Evolutionary conservation across 2,113 vertebrate genomes (phyloP).

Genomic region (Plectropomus leopardus): DNA sequence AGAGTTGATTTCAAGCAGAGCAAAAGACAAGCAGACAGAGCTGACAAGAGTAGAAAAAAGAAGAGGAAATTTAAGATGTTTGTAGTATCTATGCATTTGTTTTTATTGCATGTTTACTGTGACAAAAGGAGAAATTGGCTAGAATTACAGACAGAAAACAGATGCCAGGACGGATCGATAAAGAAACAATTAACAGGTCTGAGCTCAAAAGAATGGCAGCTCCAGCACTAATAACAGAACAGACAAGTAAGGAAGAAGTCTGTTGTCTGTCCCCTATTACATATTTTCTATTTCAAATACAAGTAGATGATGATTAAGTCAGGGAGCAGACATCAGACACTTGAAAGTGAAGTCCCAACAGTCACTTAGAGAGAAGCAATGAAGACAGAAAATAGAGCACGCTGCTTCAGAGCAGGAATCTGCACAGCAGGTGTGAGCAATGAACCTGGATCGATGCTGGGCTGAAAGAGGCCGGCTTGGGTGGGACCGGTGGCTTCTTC

Average conservation of each 20-base stretch:
- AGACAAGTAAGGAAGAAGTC: constrained; percentile 55
- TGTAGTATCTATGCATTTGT: constrained; percentile 9
- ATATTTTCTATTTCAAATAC: constrained; percentile 59
- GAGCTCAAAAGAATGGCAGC: constrained; percentile 58
- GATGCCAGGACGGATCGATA: constrained; percentile 56
- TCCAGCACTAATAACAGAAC: constrained; percentile 57
- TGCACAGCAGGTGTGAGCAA: constrained; percentile 42
- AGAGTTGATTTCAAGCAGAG: not conserved
- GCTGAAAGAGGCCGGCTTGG: constrained; percentile 84
- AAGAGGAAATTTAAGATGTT: constrained; percentile 26
- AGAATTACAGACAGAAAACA: constrained; percentile 47
- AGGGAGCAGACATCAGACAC: constrained; percentile 77
- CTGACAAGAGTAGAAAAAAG: constrained; percentile 20
- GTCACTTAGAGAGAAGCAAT: constrained; percentile 59
- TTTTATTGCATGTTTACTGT: constrained; percentile 34
- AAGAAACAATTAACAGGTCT: constrained; percentile 54
- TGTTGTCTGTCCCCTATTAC: constrained; percentile 70
- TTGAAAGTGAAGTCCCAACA: constrained; percentile 52
- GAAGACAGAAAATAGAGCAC: constrained; percentile 32
- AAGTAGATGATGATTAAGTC: constrained; percentile 49
- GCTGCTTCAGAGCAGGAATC: constrained; percentile 31
- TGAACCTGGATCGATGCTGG: constrained; percentile 84
- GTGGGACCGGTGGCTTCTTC: constrained; percentile 86
- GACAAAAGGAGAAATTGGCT: constrained; percentile 33
- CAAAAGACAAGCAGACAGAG: constrained; percentile 1